These are phyloP conservation scores for Oncorhynchus nerka DNA, from an alignment of 2,113 vertebrate species.

Conservation along the genomic window DNA sequence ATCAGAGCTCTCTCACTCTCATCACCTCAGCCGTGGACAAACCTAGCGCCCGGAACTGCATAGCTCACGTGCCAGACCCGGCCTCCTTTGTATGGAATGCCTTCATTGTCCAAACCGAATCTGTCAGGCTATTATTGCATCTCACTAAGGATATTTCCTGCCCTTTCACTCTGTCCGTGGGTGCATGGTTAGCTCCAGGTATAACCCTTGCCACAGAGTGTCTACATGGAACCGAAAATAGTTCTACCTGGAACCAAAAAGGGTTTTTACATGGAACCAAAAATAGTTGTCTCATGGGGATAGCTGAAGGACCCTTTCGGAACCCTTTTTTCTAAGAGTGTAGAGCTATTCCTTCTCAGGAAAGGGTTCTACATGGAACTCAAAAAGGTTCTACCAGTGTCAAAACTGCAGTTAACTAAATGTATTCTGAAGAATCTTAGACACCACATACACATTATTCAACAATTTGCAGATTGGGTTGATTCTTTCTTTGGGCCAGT, in stretches of 20 bases:
- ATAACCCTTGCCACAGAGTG: too few species aligned
- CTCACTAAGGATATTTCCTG: slow-evolving; percentile 23
- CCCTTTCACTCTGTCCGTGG: background rate
- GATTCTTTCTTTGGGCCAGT: slow-evolving; percentile 4
- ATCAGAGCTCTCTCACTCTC: background rate
- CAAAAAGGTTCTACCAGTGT: background rate
- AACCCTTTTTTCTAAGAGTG: too few species aligned
- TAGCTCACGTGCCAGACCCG: background rate
- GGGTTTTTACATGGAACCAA: too few species aligned
- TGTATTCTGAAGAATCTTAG: slow-evolving; percentile 7
- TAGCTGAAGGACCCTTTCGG: too few species aligned
- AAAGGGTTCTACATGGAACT: too few species aligned
- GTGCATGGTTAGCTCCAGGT: background rate
- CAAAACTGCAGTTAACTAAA: slow-evolving; percentile 8
- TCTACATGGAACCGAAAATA: too few species aligned
- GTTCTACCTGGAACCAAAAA: too few species aligned
- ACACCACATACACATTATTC: background rate
- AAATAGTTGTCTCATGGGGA: too few species aligned
- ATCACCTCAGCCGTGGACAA: slow-evolving; percentile 3
- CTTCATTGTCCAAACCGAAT: slow-evolving; percentile 6
- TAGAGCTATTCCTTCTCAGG: too few species aligned
- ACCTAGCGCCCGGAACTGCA: background rate
- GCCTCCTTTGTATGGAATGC: background rate
- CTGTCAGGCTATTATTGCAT: slow-evolving; percentile 20
- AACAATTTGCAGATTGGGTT: background rate